These are phyloP conservation scores for Urophycis tenuis DNA, from an alignment of 2,797 vertebrate species.

Conservation along the genomic window DNA sequence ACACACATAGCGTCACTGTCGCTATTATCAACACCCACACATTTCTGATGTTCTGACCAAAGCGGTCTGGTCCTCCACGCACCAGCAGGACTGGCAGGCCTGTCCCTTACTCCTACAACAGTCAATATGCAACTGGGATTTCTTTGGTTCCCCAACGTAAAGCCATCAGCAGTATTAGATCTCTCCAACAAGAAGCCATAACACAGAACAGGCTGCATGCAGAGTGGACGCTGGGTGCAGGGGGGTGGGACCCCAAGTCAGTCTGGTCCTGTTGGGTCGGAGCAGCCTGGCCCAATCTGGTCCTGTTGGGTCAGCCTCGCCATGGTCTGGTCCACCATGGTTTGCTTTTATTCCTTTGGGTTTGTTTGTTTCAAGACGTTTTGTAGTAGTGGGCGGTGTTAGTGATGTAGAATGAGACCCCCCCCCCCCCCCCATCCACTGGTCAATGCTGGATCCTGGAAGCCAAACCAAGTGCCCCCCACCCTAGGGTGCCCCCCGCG, in stretches of 20 bases:
- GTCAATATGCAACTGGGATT: constrained; percentile 43
- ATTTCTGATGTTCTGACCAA: constrained; percentile 44
- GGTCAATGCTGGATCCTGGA: neutral
- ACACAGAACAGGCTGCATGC: constrained; percentile 44
- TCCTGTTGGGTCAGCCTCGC: constrained; percentile 23
- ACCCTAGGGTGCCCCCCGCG: constrained; percentile 50
- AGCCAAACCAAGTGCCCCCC: constrained; percentile 7
- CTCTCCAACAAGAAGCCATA: constrained; percentile 42
- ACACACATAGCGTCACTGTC: constrained; percentile 16
- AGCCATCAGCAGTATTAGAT: constrained; percentile 65
- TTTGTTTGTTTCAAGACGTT: constrained; percentile 42
- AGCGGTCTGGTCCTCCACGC: constrained; percentile 46
- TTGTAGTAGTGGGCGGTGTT: constrained; percentile 46
- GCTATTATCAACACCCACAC: constrained; percentile 17
- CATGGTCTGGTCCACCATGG: constrained; percentile 40
- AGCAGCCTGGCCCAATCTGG: constrained; percentile 34
- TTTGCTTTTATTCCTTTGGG: constrained; percentile 27
- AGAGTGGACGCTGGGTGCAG: neutral
- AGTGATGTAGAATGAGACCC: constrained; percentile 43
- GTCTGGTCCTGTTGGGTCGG: neutral
- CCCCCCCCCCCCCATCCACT: constrained; percentile 30
- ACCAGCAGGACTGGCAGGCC: constrained; percentile 53
- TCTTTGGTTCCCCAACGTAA: constrained; percentile 31
- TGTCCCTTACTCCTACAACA: constrained; percentile 26
- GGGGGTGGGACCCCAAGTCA: constrained; percentile 10